These are phyloP conservation scores for Disparrhopalites patrizii DNA, from an alignment of 2,888 invertebrate genomes.

Conservation along the genomic window DNA sequence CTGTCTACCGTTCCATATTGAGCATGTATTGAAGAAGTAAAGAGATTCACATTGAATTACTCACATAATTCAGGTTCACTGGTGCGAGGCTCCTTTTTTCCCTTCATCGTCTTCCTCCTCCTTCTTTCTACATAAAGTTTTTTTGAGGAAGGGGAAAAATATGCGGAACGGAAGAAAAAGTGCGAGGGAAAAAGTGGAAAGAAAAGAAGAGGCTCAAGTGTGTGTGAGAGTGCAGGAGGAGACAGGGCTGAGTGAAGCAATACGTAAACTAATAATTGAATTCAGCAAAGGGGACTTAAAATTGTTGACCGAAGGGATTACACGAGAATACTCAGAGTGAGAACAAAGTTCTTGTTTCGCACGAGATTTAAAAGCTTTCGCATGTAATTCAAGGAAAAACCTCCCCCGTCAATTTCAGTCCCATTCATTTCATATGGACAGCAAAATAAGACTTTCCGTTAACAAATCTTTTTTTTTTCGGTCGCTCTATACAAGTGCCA, in stretches of 20 bases:
- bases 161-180: no score
- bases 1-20: no score
- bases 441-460: constrained; percentile 13
- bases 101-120: no score
- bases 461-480: constrained; percentile 23
- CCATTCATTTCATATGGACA: constrained; percentile 7
- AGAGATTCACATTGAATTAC: no score
- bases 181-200: no score
- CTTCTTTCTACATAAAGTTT: no score
- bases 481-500: constrained; percentile 23
- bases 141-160: no score
- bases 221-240: neutral
- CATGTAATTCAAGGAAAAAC: constrained; percentile 33
- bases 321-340: constrained; percentile 15
- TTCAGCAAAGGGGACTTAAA: constrained; percentile 27
- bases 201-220: no score
- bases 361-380: constrained; percentile 44
- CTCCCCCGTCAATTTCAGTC: constrained; percentile 5
- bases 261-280: constrained; percentile 28
- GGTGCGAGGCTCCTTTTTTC: no score
- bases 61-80: no score
- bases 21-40: no score
- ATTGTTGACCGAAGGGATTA: constrained; percentile 44
- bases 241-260: neutral
- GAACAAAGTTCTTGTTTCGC: constrained; percentile 31